phyloP scores from a whole-genome alignment of 2,888 invertebrate genomes.

The Lymantria dispar region DNA sequence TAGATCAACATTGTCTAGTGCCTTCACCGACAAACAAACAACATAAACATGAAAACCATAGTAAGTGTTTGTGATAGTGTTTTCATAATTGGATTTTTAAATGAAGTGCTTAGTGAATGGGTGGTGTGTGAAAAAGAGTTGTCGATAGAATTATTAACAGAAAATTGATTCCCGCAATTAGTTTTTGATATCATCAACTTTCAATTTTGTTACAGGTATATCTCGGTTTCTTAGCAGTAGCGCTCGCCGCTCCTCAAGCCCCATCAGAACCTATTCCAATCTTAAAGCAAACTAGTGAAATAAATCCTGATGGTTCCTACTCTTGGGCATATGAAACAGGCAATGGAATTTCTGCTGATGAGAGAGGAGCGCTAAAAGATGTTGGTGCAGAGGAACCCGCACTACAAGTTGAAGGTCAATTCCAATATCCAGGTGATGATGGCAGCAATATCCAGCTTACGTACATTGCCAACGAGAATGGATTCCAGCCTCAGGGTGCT shows the following conservation, averaged over 20 bases:
- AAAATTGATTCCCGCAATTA: neutral
- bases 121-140: constrained; percentile 16
- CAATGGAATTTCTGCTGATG: constrained; percentile 84
- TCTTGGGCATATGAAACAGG: constrained; percentile 83
- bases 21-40: constrained; percentile 61
- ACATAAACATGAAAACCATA: constrained; percentile 74
- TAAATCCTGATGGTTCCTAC: constrained; percentile 84
- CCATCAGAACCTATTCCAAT: constrained; percentile 73
- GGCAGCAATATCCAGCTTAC: constrained; percentile 81
- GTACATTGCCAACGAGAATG: constrained; percentile 87
- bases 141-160: neutral
- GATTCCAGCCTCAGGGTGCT: constrained; percentile 84
- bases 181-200: constrained; percentile 3
- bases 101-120: constrained; percentile 28
- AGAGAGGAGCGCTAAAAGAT: constrained; percentile 79
- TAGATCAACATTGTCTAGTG: constrained; percentile 76
- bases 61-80: constrained; percentile 72
- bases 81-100: constrained; percentile 31
- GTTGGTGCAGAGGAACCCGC: constrained; percentile 78
- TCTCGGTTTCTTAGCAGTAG: constrained; percentile 59
- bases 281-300: constrained; percentile 75
- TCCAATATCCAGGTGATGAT: constrained; percentile 84
- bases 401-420: constrained; percentile 83
- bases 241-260: constrained; percentile 63
- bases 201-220: constrained; percentile 58